Conservation (phyloP, 2,113 vertebrate species). For the Bombycilla garrulus region DNA sequence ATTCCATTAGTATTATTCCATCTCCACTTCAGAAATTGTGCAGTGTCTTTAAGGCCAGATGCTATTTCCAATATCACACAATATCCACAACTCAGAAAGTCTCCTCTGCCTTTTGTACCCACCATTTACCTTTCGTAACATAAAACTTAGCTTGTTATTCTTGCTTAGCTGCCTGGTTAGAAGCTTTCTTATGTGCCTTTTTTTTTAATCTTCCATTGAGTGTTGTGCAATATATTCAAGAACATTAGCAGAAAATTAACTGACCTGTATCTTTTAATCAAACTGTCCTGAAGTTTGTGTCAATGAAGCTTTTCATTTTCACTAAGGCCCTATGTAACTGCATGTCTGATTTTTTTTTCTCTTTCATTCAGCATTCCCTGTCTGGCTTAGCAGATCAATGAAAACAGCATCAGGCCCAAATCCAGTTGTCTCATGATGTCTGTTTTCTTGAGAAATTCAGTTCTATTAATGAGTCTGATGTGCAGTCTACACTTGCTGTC, state of each 20-base stretch:
- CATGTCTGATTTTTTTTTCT: background rate
- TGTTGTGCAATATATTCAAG: background rate
- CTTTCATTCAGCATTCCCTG: background rate
- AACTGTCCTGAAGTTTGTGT: background rate
- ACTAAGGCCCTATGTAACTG: background rate
- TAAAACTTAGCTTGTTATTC: background rate
- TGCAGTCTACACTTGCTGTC: background rate
- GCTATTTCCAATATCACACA: background rate
- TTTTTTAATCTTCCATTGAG: background rate
- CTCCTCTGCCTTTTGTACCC: background rate
- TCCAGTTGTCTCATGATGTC: background rate
- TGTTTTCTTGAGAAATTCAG: background rate
- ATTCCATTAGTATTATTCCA: background rate
- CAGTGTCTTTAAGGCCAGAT: background rate
- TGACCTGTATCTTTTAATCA: background rate
- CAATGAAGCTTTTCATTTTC: background rate
- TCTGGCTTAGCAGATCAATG: background rate
- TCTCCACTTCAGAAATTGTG: background rate
- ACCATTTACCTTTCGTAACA: background rate
- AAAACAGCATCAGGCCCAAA: background rate
- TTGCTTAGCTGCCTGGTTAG: background rate
- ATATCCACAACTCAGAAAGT: background rate
- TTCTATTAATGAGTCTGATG: background rate
- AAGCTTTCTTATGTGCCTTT: background rate
- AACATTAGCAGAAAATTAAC: slow-evolving; percentile 9